Evolutionary conservation across 2,113 vertebrate species (phyloP).

Genomic region (Cynocephalus volans): DNA sequence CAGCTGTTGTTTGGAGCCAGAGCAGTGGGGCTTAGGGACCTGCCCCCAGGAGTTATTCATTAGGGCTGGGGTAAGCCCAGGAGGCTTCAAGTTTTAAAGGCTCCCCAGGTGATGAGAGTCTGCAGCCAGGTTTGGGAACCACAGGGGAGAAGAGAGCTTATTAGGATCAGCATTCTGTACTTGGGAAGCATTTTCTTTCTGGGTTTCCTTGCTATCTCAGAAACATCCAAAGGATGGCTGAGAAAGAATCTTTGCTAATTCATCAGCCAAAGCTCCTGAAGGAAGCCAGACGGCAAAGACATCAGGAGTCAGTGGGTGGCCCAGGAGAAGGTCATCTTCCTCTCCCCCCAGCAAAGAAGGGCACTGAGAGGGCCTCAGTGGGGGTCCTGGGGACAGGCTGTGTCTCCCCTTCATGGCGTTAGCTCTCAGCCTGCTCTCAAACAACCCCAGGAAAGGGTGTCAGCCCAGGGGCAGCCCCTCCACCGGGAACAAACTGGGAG

Average conservation of each 20-base stretch:
- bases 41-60: neutral
- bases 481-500: neutral
- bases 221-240: neutral
- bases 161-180: neutral
- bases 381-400: neutral
- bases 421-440: neutral
- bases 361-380: neutral
- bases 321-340: neutral
- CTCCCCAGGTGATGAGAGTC: neutral
- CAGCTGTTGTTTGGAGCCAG: neutral
- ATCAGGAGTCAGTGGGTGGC: neutral
- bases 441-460: neutral
- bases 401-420: neutral
- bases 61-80: neutral
- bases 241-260: neutral
- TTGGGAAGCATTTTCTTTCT: constrained; percentile 38
- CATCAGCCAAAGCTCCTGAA: neutral
- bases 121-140: neutral
- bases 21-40: neutral
- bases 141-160: neutral
- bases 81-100: neutral
- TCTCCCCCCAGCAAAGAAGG: neutral
- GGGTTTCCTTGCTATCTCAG: constrained; percentile 30
- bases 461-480: neutral
- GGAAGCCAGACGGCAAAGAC: neutral